Evolutionary conservation across 2,888 invertebrate genomes (phyloP).

Genomic region (Phorcus lineatus): DNA sequence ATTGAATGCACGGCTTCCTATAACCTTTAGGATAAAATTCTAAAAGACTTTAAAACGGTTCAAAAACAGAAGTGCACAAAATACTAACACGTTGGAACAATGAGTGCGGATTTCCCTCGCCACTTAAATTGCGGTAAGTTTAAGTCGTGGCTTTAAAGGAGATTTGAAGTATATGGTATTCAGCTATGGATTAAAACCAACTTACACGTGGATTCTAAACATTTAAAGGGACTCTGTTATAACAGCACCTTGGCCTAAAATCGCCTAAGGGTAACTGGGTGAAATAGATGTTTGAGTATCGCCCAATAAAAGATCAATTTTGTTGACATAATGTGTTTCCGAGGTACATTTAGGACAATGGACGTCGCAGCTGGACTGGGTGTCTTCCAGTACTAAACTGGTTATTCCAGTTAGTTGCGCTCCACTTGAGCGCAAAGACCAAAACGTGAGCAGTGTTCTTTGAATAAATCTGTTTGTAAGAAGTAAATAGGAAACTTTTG

Average conservation of each 20-base stretch:
- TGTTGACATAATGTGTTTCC: background rate
- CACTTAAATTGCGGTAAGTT: too few species aligned
- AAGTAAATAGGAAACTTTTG: background rate
- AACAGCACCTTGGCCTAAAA: background rate
- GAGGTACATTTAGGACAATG: background rate
- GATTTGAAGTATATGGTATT: too few species aligned
- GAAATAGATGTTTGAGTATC: background rate
- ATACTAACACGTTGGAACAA: too few species aligned
- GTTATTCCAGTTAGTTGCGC: background rate
- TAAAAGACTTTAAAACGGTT: too few species aligned
- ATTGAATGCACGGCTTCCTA: too few species aligned
- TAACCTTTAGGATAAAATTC: too few species aligned
- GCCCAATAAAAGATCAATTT: constrained; percentile 13
- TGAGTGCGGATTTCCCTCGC: too few species aligned
- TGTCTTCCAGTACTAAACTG: background rate
- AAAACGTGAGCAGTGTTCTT: background rate
- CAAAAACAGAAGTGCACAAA: too few species aligned
- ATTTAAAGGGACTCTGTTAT: too few species aligned
- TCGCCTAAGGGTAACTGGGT: background rate
- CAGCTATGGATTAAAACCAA: too few species aligned
- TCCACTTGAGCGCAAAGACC: background rate
- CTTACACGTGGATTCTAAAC: too few species aligned
- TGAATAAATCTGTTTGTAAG: background rate
- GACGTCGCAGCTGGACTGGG: background rate
- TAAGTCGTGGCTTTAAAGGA: too few species aligned